Conservation (phyloP, 2,888 invertebrate genomes). For the Pandemis corylana region DNA sequence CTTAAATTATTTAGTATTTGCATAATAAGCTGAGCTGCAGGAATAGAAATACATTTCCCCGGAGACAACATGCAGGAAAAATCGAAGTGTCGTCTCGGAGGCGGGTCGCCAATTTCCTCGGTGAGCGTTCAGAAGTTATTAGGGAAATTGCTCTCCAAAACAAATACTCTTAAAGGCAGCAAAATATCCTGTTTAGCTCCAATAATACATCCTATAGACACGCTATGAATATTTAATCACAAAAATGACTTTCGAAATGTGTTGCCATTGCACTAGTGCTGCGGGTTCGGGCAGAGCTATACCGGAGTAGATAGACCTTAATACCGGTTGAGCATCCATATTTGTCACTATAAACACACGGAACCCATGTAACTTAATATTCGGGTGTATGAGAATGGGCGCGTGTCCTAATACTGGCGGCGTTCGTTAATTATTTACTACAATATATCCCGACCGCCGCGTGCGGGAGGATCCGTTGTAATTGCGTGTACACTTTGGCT, state of each 20-base stretch:
- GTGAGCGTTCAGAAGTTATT: slow-evolving; percentile 64
- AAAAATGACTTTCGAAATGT: slow-evolving; percentile 47
- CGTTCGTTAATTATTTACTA: slow-evolving; percentile 73
- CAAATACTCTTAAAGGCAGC: slow-evolving; percentile 58
- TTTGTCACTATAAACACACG: slow-evolving; percentile 68
- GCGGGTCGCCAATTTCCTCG: slow-evolving; percentile 67
- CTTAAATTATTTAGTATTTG: slow-evolving; percentile 34
- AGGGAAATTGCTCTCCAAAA: slow-evolving; percentile 67
- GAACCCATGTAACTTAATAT: slow-evolving; percentile 50
- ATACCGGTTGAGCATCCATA: slow-evolving; percentile 59
- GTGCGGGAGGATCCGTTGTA: slow-evolving; percentile 60
- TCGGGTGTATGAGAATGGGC: slow-evolving; percentile 53
- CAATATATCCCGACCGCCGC: slow-evolving; percentile 62
- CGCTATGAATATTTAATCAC: slow-evolving; percentile 61
- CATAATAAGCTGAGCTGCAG: slow-evolving; percentile 34
- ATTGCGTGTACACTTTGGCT: slow-evolving; percentile 67
- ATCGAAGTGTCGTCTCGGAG: slow-evolving; percentile 60
- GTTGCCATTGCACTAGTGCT: not conserved
- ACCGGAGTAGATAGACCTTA: slow-evolving; percentile 47
- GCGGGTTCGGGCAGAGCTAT: slow-evolving; percentile 42
- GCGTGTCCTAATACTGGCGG: slow-evolving; percentile 63
- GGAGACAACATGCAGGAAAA: slow-evolving; percentile 57
- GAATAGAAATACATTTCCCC: slow-evolving; percentile 50
- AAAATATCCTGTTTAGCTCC: slow-evolving; percentile 54
- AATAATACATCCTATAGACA: slow-evolving; percentile 46